phyloP scores from a whole-genome alignment of 2,113 vertebrate genomes.

The Myiagra hebetior region DNA sequence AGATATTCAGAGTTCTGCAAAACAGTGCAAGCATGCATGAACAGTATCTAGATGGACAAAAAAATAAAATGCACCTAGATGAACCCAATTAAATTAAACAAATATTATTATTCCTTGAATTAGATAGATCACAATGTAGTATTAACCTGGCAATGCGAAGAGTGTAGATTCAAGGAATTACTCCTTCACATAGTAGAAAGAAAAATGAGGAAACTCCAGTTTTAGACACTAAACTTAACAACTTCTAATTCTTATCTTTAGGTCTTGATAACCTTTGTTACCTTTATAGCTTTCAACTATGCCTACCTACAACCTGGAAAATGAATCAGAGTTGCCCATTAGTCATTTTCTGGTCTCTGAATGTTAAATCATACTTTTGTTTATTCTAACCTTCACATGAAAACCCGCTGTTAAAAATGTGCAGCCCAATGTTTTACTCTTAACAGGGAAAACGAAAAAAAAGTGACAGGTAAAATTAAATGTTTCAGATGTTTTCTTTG shows the following conservation, averaged over 20 bases:
- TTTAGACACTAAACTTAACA: slow-evolving; percentile 54
- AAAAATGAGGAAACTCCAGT: slow-evolving; percentile 33
- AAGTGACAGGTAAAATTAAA: slow-evolving; percentile 57
- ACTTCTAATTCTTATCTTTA: slow-evolving; percentile 44
- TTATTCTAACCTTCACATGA: slow-evolving; percentile 53
- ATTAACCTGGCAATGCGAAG: background rate
- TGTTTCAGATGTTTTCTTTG: slow-evolving; percentile 54
- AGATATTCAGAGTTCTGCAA: background rate
- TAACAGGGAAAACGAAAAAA: slow-evolving; percentile 45
- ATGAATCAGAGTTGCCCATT: slow-evolving; percentile 27
- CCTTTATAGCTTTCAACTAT: background rate
- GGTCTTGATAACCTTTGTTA: slow-evolving; percentile 46
- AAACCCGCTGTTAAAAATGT: slow-evolving; percentile 38
- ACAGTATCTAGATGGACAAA: background rate
- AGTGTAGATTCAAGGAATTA: background rate
- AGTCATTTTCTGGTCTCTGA: slow-evolving; percentile 14
- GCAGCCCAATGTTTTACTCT: slow-evolving; percentile 25
- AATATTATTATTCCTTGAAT: background rate
- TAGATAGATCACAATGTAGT: background rate
- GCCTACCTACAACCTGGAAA: slow-evolving; percentile 3
- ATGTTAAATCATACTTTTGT: slow-evolving; percentile 52
- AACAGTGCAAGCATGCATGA: background rate
- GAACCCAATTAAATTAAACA: background rate
- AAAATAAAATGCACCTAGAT: background rate
- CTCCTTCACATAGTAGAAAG: slow-evolving; percentile 19